Evolutionary conservation across 2,888 invertebrate genomes (phyloP).

Genomic region (Dioctria linearis): DNA sequence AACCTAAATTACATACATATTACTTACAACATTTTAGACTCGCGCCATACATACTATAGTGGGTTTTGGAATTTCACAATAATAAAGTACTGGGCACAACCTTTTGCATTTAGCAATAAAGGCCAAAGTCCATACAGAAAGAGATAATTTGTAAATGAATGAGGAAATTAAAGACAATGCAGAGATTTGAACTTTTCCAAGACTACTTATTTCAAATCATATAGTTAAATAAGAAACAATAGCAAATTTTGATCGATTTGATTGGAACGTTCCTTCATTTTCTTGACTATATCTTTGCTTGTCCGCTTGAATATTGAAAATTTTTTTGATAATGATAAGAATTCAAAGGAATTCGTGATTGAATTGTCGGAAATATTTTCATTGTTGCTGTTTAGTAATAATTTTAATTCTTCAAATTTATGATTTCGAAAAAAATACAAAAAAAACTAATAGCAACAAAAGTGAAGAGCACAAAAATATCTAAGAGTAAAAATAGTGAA

Average conservation of each 20-base stretch:
- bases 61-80: not conserved
- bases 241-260: not conserved
- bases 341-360: no score
- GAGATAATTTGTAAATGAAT: conserved; percentile 14
- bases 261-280: conserved; percentile 14
- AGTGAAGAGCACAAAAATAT: not conserved
- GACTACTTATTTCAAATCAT: no score
- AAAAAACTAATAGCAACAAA: not conserved
- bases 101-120: conserved; percentile 20
- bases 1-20: no score
- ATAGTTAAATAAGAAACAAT: not conserved
- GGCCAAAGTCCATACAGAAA: conserved; percentile 29
- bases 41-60: not conserved
- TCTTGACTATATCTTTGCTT: not conserved
- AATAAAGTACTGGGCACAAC: conserved; percentile 19
- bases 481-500: no score
- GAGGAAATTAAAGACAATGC: no score
- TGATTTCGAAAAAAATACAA: no score
- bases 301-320: no score
- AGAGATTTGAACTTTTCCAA: not conserved
- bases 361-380: no score
- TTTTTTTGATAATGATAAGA: no score
- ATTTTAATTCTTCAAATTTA: no score
- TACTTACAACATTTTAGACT: not conserved
- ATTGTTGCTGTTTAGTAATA: no score